phyloP scores from a whole-genome alignment of 1,140 invertebrate genomes.

The Lordiphosa collinella region DNA sequence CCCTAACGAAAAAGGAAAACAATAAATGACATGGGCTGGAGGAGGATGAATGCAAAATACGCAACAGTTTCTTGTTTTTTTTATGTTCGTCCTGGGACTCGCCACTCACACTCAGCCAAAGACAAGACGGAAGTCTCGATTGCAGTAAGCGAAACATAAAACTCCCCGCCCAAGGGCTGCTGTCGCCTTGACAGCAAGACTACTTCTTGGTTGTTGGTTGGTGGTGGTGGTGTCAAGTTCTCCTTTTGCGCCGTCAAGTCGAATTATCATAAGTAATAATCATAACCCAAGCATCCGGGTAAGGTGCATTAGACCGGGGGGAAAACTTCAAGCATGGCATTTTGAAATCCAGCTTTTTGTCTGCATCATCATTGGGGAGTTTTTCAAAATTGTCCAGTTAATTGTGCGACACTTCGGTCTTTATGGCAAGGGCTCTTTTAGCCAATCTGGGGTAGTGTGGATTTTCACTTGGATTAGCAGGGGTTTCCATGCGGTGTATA shows the following conservation, averaged over 20 bases:
- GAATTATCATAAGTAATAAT: constrained; percentile 77
- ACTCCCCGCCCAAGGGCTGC: constrained; percentile 12
- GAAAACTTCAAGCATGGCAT: constrained; percentile 5
- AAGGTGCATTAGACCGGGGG: constrained; percentile 7
- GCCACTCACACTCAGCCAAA: constrained; percentile 2
- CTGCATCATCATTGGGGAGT: constrained; percentile 53
- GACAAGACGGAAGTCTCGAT: constrained; percentile 47
- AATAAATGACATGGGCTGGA: constrained; percentile 23
- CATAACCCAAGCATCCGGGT: constrained; percentile 53
- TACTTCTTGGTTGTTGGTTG: constrained; percentile 14
- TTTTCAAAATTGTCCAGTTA: constrained; percentile 58
- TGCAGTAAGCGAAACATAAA: constrained; percentile 50
- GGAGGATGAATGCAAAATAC: constrained; percentile 63
- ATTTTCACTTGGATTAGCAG: constrained; percentile 7
- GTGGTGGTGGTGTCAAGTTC: constrained; percentile 58
- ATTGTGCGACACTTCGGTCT: constrained; percentile 58
- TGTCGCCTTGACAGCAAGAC: constrained; percentile 24
- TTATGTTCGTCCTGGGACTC: constrained; percentile 61
- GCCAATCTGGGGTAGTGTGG: constrained; percentile 43
- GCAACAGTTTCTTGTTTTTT: constrained; percentile 64
- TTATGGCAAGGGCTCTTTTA: constrained; percentile 17
- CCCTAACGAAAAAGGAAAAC: constrained; percentile 36
- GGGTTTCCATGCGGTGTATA: neutral
- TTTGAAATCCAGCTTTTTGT: constrained; percentile 29
- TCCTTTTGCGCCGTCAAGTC: constrained; percentile 64